These are phyloP conservation scores for Myathropa florea DNA, from an alignment of 2,888 invertebrate species.

Conservation along the genomic window DNA sequence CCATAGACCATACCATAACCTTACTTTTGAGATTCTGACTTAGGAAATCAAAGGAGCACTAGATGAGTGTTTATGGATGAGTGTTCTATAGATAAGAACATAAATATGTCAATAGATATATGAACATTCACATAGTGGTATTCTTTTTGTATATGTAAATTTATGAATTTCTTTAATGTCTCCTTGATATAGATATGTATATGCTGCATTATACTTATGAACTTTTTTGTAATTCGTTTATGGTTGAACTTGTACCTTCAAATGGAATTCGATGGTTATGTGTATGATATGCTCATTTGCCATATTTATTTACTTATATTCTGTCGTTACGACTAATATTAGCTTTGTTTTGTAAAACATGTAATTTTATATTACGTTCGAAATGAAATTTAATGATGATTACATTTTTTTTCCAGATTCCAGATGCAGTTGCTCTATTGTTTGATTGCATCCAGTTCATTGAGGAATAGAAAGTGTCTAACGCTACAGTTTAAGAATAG, in stretches of 20 bases:
- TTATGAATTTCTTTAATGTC: neutral
- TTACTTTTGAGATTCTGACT: conserved; percentile 17
- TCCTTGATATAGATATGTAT: too few species aligned
- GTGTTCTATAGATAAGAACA: neutral
- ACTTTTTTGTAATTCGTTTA: too few species aligned
- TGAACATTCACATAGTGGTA: neutral
- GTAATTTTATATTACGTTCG: too few species aligned
- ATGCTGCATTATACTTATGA: too few species aligned
- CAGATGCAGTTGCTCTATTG: conserved; percentile 14
- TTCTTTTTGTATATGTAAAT: neutral
- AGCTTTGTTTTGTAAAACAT: too few species aligned
- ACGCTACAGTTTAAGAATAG: conserved; percentile 21
- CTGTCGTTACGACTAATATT: too few species aligned
- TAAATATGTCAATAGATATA: neutral
- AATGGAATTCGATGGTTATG: too few species aligned
- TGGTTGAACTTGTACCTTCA: too few species aligned
- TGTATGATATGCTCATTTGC: too few species aligned
- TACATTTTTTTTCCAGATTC: conserved; percentile 40
- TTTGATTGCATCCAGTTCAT: conserved; percentile 11
- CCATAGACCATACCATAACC: conserved; percentile 46
- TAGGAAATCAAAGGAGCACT: conserved; percentile 10
- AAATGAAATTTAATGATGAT: conserved; percentile 12
- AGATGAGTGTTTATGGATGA: neutral
- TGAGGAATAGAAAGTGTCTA: conserved; percentile 11
- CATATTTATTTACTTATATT: too few species aligned